Evolutionary conservation across 53 echinoderm and acorn worm species (phyloP).

Genomic region (Astropecten irregularis): DNA sequence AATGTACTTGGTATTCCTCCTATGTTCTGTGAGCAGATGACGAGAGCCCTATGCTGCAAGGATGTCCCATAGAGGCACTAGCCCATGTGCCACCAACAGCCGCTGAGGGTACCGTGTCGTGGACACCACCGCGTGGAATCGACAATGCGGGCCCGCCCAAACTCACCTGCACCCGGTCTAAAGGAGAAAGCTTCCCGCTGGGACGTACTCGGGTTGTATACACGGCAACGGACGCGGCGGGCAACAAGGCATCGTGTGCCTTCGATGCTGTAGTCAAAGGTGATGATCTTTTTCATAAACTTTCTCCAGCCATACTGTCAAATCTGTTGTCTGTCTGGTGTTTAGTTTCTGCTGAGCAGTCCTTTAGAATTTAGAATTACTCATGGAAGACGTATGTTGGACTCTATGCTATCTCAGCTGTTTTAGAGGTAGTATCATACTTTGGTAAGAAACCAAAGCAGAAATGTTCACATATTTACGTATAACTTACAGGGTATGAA

Average conservation of each 20-base stretch:
- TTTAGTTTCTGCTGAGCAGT: too few species aligned
- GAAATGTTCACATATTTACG: too few species aligned
- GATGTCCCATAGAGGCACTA: slow-evolving; percentile 60
- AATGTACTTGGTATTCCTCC: too few species aligned
- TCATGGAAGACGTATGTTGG: too few species aligned
- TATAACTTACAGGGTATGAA: too few species aligned
- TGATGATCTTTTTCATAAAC: too few species aligned
- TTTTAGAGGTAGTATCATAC: too few species aligned
- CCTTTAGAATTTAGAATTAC: too few species aligned
- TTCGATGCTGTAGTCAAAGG: slow-evolving; percentile 65
- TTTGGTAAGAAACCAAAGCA: too few species aligned
- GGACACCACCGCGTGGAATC: slow-evolving; percentile 56
- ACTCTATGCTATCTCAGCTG: too few species aligned
- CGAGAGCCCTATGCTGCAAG: slow-evolving; percentile 21
- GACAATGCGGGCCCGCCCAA: slow-evolving; percentile 65
- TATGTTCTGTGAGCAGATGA: slow-evolving; percentile 15
- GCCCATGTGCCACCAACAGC: slow-evolving; percentile 56
- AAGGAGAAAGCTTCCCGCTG: slow-evolving; percentile 58
- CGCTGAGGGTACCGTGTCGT: slow-evolving; percentile 40
- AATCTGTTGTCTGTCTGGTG: too few species aligned
- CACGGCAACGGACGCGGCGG: slow-evolving; percentile 69
- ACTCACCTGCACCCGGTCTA: slow-evolving; percentile 55
- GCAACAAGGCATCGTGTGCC: slow-evolving; percentile 66
- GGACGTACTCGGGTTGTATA: slow-evolving; percentile 67
- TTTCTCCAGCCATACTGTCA: too few species aligned